A percentile compares a stretch with the other conserved stretches of the same genome.
Evolutionary conservation across 2,113 vertebrate species (phyloP).

Genomic region (Centrocercus urophasianus): DNA sequence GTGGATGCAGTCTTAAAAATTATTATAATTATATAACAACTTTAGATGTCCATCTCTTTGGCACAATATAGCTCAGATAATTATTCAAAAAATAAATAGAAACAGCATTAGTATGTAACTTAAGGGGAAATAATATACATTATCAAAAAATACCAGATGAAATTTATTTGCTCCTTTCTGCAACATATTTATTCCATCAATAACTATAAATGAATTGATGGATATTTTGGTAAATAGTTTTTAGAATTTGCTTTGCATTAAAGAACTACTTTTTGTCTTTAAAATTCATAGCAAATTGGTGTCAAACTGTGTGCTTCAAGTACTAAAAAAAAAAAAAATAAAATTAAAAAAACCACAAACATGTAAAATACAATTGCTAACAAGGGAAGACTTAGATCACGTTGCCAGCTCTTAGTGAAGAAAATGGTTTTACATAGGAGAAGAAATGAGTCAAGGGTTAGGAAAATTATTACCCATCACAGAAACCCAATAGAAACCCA

Average conservation of each 20-base stretch:
- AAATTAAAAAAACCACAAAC: background rate
- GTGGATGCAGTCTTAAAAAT: background rate
- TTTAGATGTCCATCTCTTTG: background rate
- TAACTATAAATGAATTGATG: background rate
- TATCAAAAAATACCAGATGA: background rate
- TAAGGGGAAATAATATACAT: background rate
- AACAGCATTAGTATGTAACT: background rate
- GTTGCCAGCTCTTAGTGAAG: background rate
- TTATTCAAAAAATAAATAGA: background rate
- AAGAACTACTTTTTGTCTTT: slow-evolving; percentile 36
- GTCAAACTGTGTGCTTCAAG: background rate
- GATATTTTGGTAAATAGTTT: background rate
- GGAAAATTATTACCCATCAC: slow-evolving; percentile 22
- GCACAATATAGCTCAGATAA: background rate
- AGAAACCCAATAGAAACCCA: background rate
- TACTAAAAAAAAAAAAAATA: background rate
- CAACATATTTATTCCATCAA: background rate
- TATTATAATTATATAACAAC: background rate
- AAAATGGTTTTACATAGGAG: background rate
- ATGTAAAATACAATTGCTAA: background rate
- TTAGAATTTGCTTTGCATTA: background rate
- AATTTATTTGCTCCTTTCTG: background rate
- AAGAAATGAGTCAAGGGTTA: slow-evolving; percentile 40
- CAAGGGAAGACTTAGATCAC: slow-evolving; percentile 16
- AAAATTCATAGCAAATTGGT: background rate